Conservation (phyloP, 2,797 vertebrate species). For the Spinus pinus region DNA sequence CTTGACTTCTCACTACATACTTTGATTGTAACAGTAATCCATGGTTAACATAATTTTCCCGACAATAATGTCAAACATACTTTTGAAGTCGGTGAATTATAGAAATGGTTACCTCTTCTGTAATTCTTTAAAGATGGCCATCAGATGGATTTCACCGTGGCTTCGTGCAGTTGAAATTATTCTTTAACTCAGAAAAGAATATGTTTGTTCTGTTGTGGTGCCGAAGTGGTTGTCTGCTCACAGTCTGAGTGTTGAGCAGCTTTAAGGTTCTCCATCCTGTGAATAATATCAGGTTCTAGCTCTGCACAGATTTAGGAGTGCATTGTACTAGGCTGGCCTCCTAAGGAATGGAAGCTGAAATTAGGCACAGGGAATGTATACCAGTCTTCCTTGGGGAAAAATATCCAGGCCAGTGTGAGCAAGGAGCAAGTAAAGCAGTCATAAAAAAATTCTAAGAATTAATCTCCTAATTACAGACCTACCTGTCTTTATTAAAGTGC, state of each 20-base stretch:
- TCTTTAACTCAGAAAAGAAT: not conserved
- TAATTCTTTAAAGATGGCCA: constrained; percentile 74
- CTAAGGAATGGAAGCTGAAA: not conserved
- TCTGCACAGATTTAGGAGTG: not conserved
- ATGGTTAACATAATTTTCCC: constrained; percentile 76
- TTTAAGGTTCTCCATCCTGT: not conserved
- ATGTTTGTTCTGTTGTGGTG: not conserved
- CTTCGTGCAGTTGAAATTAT: constrained; percentile 18
- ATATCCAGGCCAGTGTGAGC: not conserved
- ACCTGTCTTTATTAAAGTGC: not conserved
- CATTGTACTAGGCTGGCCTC: not conserved
- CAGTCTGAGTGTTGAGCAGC: not conserved
- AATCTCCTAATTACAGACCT: not conserved
- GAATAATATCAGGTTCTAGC: not conserved
- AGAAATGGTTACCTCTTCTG: constrained; percentile 68
- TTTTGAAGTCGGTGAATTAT: constrained; percentile 75
- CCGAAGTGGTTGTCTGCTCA: not conserved
- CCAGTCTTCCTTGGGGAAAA: not conserved
- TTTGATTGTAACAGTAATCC: constrained; percentile 77
- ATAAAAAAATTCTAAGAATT: not conserved
- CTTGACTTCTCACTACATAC: constrained; percentile 73
- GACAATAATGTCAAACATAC: constrained; percentile 76
- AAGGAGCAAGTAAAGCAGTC: not conserved
- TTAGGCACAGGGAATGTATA: not conserved
- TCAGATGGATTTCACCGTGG: constrained; percentile 39